Base-by-base conservation (phyloP, 2,113 vertebrate species). In the Pluvianellus socialis region DNA sequence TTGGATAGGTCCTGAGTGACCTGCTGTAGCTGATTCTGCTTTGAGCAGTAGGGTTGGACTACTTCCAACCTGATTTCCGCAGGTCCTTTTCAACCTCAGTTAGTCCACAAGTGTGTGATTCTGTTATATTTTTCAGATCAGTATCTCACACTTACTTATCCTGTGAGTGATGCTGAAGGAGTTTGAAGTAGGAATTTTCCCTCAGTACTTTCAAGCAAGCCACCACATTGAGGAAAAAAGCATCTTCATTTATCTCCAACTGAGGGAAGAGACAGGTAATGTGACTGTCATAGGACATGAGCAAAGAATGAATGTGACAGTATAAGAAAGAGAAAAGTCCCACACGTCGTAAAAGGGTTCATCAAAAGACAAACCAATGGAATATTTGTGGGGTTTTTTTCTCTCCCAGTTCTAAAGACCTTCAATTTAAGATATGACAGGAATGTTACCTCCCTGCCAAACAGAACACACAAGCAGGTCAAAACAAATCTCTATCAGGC, bases 181-280 rank as follows among this genome's bases (percentile, higher is more conserved):
- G 94, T 52, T 90, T 93, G 74, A 92, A 52, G 61, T 94, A 97
- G 56, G 91, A 92, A 56, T 86, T 97, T 92, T 96, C 93, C 74
- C 91, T 92, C 61, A 94, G 38, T 70, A 76, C 21, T 55, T 93
- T 90, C 88, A 98, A 90, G 68, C 94, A 96, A 76, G 94, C 90
- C 81, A 98, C 94, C 30, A 98, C 94, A 67, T 98, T 97, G 44
- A 95, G 92, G 52, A 98, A 92, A 90, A 98, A 98, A 18, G 79
- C 95, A 19, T 90, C 91, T 87, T 97, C 94, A 28, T 93, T 80
- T 91, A 98, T 96, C n/a, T 96, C 77, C 96, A 97, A 7, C 97
- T 98, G 61, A 86, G 45, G 71, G 53, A 94, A 94, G 42, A 95
- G 38, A 77, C 10, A 86, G 27, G 12, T 52, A 80, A 80, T 75